Percentiles rank a stretch among this genome's conserved stretches.
Evolutionary conservation across 1,140 invertebrate species (phyloP).

Genomic region (Drosophila kohkoa): DNA sequence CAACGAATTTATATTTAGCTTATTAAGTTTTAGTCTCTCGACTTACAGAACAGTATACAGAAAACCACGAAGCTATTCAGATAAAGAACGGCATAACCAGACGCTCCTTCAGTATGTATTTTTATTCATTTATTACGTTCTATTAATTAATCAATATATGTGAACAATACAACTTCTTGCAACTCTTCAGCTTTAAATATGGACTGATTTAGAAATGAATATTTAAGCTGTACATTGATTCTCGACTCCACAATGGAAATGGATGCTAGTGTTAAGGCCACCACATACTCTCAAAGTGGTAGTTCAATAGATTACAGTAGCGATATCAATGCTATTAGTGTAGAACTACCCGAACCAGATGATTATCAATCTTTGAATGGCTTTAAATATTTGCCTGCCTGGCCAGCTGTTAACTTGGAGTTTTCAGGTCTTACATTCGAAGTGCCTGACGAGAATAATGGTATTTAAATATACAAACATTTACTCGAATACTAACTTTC

Average conservation of each 20-base stretch:
- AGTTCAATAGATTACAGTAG: conserved; percentile 77
- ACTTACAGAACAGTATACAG: too few species aligned
- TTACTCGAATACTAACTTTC: not conserved
- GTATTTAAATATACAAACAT: conserved; percentile 66
- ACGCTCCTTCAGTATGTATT: too few species aligned
- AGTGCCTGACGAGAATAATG: conserved; percentile 85
- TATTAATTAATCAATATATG: not conserved
- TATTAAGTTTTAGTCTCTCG: too few species aligned
- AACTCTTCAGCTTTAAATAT: not conserved
- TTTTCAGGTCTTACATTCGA: conserved; percentile 90
- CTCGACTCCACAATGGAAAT: conserved; percentile 44
- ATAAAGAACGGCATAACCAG: too few species aligned
- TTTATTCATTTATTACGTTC: too few species aligned
- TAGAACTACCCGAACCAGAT: conserved; percentile 60
- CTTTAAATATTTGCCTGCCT: conserved; percentile 87
- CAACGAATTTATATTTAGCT: too few species aligned
- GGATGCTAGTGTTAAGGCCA: not conserved
- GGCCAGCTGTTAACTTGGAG: conserved; percentile 89
- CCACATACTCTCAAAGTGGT: conserved; percentile 51
- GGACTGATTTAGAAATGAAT: not conserved
- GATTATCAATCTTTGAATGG: conserved; percentile 63
- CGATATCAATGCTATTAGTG: conserved; percentile 77
- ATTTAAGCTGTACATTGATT: not conserved
- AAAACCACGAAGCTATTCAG: too few species aligned
- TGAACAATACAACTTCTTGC: not conserved